Evolutionary conservation across 2,113 vertebrate genomes (phyloP), one percentile per base, ranked within the genome.

Genomic region (Melospiza melodia): DNA sequence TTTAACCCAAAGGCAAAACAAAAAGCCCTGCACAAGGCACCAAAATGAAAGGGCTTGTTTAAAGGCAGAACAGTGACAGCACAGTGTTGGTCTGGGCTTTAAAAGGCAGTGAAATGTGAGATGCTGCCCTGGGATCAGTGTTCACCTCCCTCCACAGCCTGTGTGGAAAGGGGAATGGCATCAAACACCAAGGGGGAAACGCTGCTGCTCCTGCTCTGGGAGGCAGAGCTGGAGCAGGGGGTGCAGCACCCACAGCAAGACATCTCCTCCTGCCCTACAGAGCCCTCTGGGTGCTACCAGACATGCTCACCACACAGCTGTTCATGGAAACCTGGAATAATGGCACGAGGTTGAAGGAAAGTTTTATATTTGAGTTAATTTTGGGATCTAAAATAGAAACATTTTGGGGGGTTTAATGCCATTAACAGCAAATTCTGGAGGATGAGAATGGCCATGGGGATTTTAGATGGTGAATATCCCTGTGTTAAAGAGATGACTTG

Each of bases 41-140:
- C 39, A 51, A 69, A 97, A 94, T 95, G 92, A 95, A 96, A 94
- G 92, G 57, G 61, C 79, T 86, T 72, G 78, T 96, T 95, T 89
- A 88, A 89, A 86, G 79, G 83, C 79, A 84, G 85, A 94, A 95
- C 92, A 96, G 76, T 41, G 54, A 65, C 61, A 71, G 86, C 92
- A 78, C 74, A 94, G 90, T 94, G 59, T 57, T 77, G 46, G 1
- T 63, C 46, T 88, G 69, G 54, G 55, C 68, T 93, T 90, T 81
- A 55, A 62, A 73, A 89, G 77, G 87, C 87, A 90, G 46, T 65
- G 35, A 89, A 68, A 96, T 72, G 61, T 52, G 68, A 96, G 85
- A 71, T 1, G 10, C 68, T 81, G 76, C 57, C 5, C 62, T 73
- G 84, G 86, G 63, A 75, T 87, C 72, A 67, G 37, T 0, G 24